Percentiles rank a stretch among this genome's conserved stretches.
These are phyloP conservation scores for Phortica variegata DNA, from an alignment of 1,140 invertebrate species.

Conservation along the genomic window DNA sequence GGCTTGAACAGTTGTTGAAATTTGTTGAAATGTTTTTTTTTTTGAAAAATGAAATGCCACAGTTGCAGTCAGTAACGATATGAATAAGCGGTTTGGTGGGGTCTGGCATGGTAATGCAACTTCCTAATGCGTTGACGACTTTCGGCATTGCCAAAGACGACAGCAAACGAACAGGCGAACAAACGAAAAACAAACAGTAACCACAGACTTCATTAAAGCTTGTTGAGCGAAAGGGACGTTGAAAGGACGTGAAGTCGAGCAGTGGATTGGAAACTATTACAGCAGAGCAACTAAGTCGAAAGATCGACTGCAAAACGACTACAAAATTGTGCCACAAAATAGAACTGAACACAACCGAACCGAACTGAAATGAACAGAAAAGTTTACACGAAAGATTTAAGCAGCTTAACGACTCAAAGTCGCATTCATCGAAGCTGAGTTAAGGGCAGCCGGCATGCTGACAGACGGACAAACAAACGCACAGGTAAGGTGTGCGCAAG, in stretches of 20 bases:
- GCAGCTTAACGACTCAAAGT: constrained; percentile 47
- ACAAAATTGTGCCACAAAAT: neutral
- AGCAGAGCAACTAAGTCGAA: constrained; percentile 23
- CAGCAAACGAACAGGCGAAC: constrained; percentile 4
- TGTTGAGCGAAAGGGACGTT: constrained; percentile 15
- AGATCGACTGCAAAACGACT: constrained; percentile 35
- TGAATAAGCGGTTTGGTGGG: too few species aligned
- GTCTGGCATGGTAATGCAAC: too few species aligned
- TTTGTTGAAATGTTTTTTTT: constrained; percentile 31
- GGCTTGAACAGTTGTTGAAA: constrained; percentile 30
- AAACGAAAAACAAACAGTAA: constrained; percentile 19
- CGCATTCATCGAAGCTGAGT: constrained; percentile 13
- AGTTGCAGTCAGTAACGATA: constrained; percentile 5
- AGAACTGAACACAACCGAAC: too few species aligned
- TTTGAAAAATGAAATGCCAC: constrained; percentile 31
- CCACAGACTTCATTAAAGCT: constrained; percentile 41
- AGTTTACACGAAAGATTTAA: constrained; percentile 52
- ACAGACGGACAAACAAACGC: constrained; percentile 1
- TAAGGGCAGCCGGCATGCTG: constrained; percentile 8
- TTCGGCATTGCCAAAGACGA: too few species aligned
- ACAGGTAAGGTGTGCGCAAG: constrained; percentile 2
- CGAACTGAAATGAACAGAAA: constrained; percentile 11
- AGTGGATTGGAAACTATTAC: too few species aligned
- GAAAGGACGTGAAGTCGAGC: too few species aligned
- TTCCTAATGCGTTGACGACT: too few species aligned